phyloP scores from a whole-genome alignment of 2,888 invertebrate species.

The Hylaea fasciaria region DNA sequence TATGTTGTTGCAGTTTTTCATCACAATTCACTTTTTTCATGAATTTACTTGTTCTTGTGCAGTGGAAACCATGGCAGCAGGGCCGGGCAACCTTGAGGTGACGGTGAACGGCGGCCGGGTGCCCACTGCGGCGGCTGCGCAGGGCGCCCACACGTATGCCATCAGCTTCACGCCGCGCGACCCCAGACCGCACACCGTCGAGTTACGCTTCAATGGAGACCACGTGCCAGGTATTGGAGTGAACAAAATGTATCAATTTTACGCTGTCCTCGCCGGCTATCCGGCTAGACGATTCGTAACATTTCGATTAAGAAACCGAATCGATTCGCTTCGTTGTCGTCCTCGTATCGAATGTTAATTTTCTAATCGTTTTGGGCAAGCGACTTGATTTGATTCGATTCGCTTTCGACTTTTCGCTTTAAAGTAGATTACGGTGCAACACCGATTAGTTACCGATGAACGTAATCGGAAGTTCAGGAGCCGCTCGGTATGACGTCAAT shows the following conservation, averaged over 20 bases:
- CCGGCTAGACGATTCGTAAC: too few species aligned
- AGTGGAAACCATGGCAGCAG: conserved; percentile 99
- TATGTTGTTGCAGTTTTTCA: too few species aligned
- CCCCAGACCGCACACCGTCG: conserved; percentile 95
- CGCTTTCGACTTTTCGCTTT: too few species aligned
- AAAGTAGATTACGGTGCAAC: too few species aligned
- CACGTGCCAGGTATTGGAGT: conserved; percentile 92
- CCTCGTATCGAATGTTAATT: background rate
- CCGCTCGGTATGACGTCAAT: too few species aligned
- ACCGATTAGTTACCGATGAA: too few species aligned
- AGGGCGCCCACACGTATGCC: conserved; percentile 97
- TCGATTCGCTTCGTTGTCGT: too few species aligned
- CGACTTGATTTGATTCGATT: background rate
- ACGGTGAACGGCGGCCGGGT: conserved; percentile 99
- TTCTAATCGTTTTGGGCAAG: background rate
- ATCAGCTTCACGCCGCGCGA: conserved; percentile 98
- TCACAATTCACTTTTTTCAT: background rate
- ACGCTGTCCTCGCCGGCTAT: too few species aligned
- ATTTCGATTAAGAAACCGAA: too few species aligned
- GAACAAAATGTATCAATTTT: background rate
- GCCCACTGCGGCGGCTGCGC: conserved; percentile 97
- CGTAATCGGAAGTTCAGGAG: too few species aligned
- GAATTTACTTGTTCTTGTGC: conserved; percentile 12
- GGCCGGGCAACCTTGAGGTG: conserved; percentile 99
- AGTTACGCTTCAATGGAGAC: conserved; percentile 97